A percentile compares a stretch with the other conserved stretches of the same genome.
These are phyloP conservation scores for Sprattus sprattus DNA, from an alignment of 2,113 vertebrate genomes.

Conservation along the genomic window DNA sequence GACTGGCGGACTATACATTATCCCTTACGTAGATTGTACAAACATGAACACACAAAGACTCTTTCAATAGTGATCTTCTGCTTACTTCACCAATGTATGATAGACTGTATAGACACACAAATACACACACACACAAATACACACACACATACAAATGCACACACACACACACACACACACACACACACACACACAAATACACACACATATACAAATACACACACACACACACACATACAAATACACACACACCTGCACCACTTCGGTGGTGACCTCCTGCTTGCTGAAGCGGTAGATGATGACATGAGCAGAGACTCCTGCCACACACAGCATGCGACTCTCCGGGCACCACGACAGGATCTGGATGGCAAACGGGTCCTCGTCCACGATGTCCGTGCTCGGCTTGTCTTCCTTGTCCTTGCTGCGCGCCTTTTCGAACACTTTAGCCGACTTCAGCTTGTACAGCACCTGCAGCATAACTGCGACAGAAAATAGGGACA, in stretches of 20 bases:
- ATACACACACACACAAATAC: background rate
- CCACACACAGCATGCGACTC: constrained; percentile 91
- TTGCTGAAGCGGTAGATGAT: constrained; percentile 96
- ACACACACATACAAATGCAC: constrained; percentile 51
- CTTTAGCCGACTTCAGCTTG: constrained; percentile 97
- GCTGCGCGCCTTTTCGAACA: constrained; percentile 88
- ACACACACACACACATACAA: background rate
- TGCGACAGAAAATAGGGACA: constrained; percentile 46
- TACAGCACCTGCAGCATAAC: constrained; percentile 96
- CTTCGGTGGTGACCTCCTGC: constrained; percentile 88
- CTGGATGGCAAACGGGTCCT: constrained; percentile 97
- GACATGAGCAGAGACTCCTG: constrained; percentile 93
- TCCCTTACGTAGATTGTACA: no score
- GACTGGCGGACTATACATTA: no score
- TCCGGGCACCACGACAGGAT: constrained; percentile 95
- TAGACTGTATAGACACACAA: no score
- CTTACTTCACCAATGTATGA: no score
- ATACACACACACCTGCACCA: constrained; percentile 75
- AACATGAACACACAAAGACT: no score
- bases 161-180: no score
- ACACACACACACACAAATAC: background rate
- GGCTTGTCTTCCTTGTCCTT: constrained; percentile 92
- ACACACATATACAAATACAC: background rate
- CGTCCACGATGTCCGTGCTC: constrained; percentile 88
- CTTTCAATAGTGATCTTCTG: no score